Conservation (phyloP, 2,888 invertebrate species). For the Endotricha flammealis region DNA sequence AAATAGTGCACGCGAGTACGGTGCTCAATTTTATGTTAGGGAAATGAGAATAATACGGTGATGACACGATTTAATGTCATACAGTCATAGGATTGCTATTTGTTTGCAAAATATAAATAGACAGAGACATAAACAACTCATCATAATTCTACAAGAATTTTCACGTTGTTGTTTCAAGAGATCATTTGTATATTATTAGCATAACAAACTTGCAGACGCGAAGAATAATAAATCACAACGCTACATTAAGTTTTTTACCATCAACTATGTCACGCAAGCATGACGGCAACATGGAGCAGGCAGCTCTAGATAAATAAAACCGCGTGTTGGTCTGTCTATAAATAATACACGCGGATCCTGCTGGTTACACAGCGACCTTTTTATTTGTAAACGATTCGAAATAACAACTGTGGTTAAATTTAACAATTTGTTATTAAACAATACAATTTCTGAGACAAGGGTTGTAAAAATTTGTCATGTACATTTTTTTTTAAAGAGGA, state of each 20-base stretch:
- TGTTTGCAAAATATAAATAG: no score
- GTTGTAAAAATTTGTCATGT: no score
- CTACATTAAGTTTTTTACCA: constrained; percentile 32
- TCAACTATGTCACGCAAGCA: constrained; percentile 21
- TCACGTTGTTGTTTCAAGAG: neutral
- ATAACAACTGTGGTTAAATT: no score
- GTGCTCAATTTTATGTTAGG: neutral
- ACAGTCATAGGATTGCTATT: no score
- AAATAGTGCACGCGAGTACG: no score
- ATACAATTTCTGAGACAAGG: no score
- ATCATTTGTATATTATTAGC: neutral
- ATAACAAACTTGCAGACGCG: neutral
- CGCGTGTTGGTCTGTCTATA: constrained; percentile 66
- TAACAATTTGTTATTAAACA: no score
- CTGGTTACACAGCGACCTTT: constrained; percentile 54
- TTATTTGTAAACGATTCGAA: constrained; percentile 14
- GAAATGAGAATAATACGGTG: neutral
- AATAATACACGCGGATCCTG: constrained; percentile 47
- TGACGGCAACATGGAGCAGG: constrained; percentile 22
- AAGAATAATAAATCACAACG: constrained; percentile 28
- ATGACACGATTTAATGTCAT: neutral
- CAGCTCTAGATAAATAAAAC: constrained; percentile 52
- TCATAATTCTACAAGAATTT: no score
- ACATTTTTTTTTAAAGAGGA: no score
- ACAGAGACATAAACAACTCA: neutral